These are phyloP conservation scores for Pelodytes ibericus DNA, from an alignment of 2,797 vertebrate genomes.

Conservation along the genomic window DNA sequence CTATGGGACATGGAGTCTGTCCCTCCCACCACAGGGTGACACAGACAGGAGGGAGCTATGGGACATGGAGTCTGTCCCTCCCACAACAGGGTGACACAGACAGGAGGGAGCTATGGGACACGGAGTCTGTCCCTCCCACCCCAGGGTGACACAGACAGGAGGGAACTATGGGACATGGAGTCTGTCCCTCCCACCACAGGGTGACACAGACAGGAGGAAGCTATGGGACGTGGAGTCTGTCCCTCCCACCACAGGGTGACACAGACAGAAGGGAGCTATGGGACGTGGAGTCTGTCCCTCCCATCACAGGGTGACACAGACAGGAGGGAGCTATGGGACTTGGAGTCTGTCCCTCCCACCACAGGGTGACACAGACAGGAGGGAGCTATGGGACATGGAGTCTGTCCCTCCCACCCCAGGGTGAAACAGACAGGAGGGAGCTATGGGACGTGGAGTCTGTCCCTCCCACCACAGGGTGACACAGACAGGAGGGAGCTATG, in stretches of 20 bases:
- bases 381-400: neutral
- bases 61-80: conserved; percentile 1
- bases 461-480: conserved; percentile 18
- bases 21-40: neutral
- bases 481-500: conserved; percentile 30
- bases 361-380: conserved; percentile 5
- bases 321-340: conserved; percentile 22
- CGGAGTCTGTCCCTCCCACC: neutral
- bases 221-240: conserved; percentile 11
- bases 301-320: conserved; percentile 8
- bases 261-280: conserved; percentile 30
- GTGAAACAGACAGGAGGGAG: conserved; percentile 15
- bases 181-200: conserved; percentile 1
- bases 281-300: conserved; percentile 7
- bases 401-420: too few species aligned
- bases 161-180: neutral
- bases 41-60: neutral
- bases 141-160: neutral
- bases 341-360: conserved; percentile 18
- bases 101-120: neutral
- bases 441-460: conserved; percentile 11
- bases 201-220: conserved; percentile 14
- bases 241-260: conserved; percentile 13
- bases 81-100: conserved; percentile 14
- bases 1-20: neutral